Percentiles rank a stretch among this genome's conserved stretches.
Conservation (phyloP, 2,113 vertebrate species). For the Edolisoma coerulescens region DNA sequence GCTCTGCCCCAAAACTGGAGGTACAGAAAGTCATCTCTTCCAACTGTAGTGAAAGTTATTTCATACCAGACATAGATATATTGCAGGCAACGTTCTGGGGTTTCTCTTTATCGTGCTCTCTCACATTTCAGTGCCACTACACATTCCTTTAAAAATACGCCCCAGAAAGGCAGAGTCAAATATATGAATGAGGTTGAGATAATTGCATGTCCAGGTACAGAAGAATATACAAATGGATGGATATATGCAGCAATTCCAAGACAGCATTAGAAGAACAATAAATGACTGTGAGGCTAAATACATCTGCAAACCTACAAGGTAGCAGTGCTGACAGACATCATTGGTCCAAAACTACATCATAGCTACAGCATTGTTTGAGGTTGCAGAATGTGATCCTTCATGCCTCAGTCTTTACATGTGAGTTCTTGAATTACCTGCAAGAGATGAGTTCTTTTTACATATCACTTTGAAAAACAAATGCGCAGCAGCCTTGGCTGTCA, state of each 20-base stretch:
- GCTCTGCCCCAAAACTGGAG: background rate
- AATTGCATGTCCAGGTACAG: background rate
- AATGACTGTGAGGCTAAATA: background rate
- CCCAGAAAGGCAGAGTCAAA: background rate
- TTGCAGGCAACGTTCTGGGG: background rate
- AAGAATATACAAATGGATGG: background rate
- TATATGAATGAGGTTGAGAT: background rate
- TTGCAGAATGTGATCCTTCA: background rate
- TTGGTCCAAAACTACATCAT: background rate
- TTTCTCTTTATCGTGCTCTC: background rate
- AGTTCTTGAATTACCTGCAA: background rate
- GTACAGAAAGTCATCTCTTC: background rate
- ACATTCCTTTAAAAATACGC: background rate
- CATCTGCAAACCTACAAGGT: background rate
- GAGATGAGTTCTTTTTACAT: background rate
- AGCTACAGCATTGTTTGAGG: background rate
- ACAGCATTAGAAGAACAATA: background rate
- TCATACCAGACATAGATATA: background rate
- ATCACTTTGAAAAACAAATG: background rate
- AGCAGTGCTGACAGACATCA: background rate
- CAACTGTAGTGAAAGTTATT: background rate
- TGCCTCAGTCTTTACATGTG: background rate
- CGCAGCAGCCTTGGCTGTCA: background rate
- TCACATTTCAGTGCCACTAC: background rate
- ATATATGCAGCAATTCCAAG: background rate